These are phyloP conservation scores for Podabrus alpinus DNA, from an alignment of 2,888 invertebrate genomes.

Conservation along the genomic window DNA sequence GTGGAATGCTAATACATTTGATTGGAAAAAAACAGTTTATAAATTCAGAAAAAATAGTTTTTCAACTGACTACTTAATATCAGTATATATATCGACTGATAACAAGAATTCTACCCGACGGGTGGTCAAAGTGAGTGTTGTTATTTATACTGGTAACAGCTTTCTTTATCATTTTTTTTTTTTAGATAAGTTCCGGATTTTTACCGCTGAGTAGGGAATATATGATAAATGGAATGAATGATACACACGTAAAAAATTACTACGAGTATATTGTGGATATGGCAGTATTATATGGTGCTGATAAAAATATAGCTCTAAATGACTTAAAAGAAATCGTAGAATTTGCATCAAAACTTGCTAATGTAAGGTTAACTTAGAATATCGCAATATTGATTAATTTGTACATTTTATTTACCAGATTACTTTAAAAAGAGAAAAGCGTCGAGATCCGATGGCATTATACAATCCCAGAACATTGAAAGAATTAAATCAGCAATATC, in stretches of 20 bases:
- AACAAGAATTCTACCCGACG: constrained; percentile 85
- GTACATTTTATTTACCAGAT: not conserved
- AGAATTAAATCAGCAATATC: constrained; percentile 75
- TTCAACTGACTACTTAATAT: constrained; percentile 86
- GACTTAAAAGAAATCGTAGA: constrained; percentile 80
- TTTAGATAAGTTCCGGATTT: constrained; percentile 84
- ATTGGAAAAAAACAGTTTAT: constrained; percentile 83
- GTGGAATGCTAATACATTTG: constrained; percentile 75
- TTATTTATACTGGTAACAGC: no score
- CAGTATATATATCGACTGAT: constrained; percentile 87
- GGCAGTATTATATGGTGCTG: constrained; percentile 84
- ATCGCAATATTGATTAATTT: not conserved
- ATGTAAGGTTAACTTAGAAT: constrained; percentile 65
- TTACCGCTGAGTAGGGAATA: constrained; percentile 85
- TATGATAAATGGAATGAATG: constrained; percentile 78
- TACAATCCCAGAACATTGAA: constrained; percentile 87
- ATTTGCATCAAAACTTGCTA: constrained; percentile 89
- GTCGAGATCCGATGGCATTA: constrained; percentile 83
- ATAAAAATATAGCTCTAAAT: constrained; percentile 65
- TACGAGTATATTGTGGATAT: constrained; percentile 87
- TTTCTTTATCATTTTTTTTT: not conserved
- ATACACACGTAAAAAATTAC: constrained; percentile 84
- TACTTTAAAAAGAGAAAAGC: not conserved
- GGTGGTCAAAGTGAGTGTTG: constrained; percentile 77
- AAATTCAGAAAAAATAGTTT: constrained; percentile 79